These are phyloP conservation scores for Heterodera schachtii DNA, from an alignment of 1,140 invertebrate species.

Conservation along the genomic window DNA sequence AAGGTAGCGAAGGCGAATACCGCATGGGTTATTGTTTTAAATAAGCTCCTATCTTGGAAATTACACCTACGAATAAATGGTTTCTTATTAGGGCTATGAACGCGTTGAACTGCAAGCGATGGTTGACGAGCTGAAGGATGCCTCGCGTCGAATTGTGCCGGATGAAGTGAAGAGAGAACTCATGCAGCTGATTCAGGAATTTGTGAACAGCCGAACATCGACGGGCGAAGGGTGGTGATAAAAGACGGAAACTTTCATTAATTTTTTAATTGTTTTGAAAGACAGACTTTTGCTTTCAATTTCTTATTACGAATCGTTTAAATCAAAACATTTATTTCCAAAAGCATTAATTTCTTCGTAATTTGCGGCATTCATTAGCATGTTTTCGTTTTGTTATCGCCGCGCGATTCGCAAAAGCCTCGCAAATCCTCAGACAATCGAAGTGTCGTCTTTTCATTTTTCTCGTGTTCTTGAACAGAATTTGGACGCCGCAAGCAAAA, in stretches of 20 bases:
- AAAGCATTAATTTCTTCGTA: too few species aligned
- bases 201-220: slow-evolving; percentile 19
- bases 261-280: background rate
- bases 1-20: slow-evolving; percentile 3
- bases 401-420: too few species aligned
- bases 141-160: slow-evolving; percentile 10
- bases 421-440: too few species aligned
- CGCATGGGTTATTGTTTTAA: background rate
- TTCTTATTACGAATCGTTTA: background rate
- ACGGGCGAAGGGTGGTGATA: background rate
- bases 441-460: too few species aligned
- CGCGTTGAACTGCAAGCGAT: slow-evolving; percentile 29
- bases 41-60: background rate
- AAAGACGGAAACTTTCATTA: background rate
- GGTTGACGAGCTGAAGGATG: slow-evolving; percentile 28
- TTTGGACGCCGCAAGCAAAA: background rate
- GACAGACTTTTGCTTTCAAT: background rate
- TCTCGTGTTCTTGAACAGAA: background rate
- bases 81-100: slow-evolving; percentile 20
- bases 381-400: too few species aligned
- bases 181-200: slow-evolving; percentile 28
- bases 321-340: background rate
- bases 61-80: background rate
- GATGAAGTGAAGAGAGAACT: slow-evolving; percentile 26
- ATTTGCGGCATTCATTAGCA: too few species aligned